Base-by-base conservation (phyloP, 2,797 vertebrate species). In the Argya squamiceps region DNA sequence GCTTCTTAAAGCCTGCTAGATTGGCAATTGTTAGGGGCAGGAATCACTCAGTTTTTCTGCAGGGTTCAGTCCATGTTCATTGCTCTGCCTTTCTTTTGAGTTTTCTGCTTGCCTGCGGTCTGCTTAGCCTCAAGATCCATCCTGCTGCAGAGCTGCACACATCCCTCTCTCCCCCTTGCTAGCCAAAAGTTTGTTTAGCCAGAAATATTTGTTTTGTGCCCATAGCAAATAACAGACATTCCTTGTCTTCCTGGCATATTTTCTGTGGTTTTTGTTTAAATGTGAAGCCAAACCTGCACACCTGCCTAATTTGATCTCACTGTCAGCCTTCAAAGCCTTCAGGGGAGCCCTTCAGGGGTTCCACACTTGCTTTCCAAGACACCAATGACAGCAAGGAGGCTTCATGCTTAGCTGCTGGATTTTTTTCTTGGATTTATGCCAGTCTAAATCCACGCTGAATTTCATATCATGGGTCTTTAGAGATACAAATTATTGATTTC, bases 331-430 rank as follows among this genome's bases (percentile, higher is more conserved):
- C 86, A 76, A 73, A 89, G 29, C 23, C 59, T 71, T 46, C 44
- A 46, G 44, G 44, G n/a, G 50, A 81, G 55, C 47, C 47, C 56
- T 49, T 59, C n/a, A 32, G 47, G 59, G 23, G 8, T 83, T 77
- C 55, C 37, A 26, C 2, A 0, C 27, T 93, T 12, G 1, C 44
- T 75, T 75, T 89, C 55, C 44, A n/a, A 75, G 87, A 44, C 9
- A 32, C n/a, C 0, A 1, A 0, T 75, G 12, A 14, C 34, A 78
- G 69, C 53, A 63, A 30, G 2, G 1, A 44, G 59, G n/a, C 59
- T 84, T 63, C 12, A 0, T 29, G 37, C 80, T 77, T 41, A 39
- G 56, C 65, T 84, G 62, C 53, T 86, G 86, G 8, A 15, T 82
- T 21, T 0, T 56, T 92, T 74, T 17, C 44, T 78, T 81, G 80